Evolutionary conservation across 35 echinoderm and acorn worm species (phyloP).

Genomic region (Heliocidaris tuberculata): DNA sequence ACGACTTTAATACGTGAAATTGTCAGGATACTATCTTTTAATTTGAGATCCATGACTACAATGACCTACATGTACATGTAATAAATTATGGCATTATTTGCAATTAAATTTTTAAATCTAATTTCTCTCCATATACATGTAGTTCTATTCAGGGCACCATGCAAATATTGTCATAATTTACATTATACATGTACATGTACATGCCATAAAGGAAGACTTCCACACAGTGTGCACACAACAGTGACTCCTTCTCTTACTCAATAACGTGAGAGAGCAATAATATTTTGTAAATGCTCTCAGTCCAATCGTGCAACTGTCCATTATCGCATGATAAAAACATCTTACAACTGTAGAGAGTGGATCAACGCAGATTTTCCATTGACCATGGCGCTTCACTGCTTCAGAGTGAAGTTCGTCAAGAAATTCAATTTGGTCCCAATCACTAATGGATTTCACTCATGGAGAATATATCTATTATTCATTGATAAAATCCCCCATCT

Average conservation of each 20-base stretch:
- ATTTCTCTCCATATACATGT: no score
- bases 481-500: conserved; percentile 11
- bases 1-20: no score
- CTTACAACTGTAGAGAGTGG: background rate
- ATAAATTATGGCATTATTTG: no score
- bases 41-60: no score
- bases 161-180: no score
- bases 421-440: background rate
- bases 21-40: no score
- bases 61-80: no score
- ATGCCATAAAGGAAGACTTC: background rate
- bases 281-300: background rate
- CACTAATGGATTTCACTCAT: conserved; percentile 2
- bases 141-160: no score
- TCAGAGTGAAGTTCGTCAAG: background rate
- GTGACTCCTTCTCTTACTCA: background rate
- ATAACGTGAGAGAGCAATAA: background rate
- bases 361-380: background rate
- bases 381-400: background rate
- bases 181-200: no score
- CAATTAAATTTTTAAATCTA: no score
- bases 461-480: background rate
- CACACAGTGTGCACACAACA: background rate
- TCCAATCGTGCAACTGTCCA: background rate
- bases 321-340: background rate